Evolutionary conservation across 2,888 invertebrate species (phyloP).

Genomic region (Oxytorus armatus): DNA sequence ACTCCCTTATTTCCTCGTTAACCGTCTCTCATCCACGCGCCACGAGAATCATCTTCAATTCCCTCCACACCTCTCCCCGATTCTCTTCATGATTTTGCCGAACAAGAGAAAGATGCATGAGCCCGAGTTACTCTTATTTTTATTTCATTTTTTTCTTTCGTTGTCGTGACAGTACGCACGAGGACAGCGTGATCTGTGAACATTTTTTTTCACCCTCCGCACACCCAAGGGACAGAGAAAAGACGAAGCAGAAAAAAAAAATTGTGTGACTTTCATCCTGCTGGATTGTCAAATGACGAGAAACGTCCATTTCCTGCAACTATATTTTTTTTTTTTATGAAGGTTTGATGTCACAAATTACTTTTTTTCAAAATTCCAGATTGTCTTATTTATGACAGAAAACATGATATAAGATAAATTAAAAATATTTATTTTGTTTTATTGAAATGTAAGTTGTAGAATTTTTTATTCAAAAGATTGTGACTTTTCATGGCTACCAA

Average conservation of each 20-base stretch:
- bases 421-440: too few species aligned
- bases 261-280: not conserved
- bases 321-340: not conserved
- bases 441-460: too few species aligned
- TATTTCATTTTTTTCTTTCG: too few species aligned
- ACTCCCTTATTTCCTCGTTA: slow-evolving; percentile 30
- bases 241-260: not conserved
- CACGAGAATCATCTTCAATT: not conserved
- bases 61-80: not conserved
- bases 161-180: not conserved
- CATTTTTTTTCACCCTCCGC: slow-evolving; percentile 26
- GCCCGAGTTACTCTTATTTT: slow-evolving; percentile 36
- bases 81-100: slow-evolving; percentile 11
- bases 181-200: slow-evolving; percentile 1
- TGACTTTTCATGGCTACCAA: too few species aligned
- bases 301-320: slow-evolving; percentile 1
- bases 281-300: not conserved
- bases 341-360: not conserved
- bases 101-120: slow-evolving; percentile 35
- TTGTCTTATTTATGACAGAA: too few species aligned
- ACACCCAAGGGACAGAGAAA: not conserved
- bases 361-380: too few species aligned
- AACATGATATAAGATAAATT: too few species aligned
- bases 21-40: slow-evolving; percentile 3
- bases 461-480: too few species aligned